Conservation (phyloP, 53 echinoderm and acorn worm species). For the Holothuria scabra region DNA sequence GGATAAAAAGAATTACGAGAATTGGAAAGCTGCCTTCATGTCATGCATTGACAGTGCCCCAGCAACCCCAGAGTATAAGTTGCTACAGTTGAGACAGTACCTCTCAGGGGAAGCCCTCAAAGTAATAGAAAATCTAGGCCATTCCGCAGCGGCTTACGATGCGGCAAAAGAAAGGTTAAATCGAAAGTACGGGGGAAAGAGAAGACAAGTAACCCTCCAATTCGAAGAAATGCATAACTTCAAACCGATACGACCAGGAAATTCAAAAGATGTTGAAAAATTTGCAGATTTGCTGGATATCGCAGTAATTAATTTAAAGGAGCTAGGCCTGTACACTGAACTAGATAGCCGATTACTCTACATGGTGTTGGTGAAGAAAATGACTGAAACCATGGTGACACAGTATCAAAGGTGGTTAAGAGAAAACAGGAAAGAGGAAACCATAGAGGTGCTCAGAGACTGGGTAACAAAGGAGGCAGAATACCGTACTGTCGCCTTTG, state of each 20-base stretch:
- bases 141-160: slow-evolving; percentile 46
- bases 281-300: slow-evolving; percentile 48
- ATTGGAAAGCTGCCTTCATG: slow-evolving; percentile 41
- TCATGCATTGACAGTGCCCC: slow-evolving; percentile 21
- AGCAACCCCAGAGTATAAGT: slow-evolving; percentile 22
- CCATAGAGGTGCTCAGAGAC: not conserved
- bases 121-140: slow-evolving; percentile 24
- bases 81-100: slow-evolving; percentile 28
- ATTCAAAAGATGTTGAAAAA: slow-evolving; percentile 25
- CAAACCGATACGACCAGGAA: slow-evolving; percentile 34
- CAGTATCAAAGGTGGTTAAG: slow-evolving; percentile 22
- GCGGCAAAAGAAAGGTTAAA: slow-evolving; percentile 46
- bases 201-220: slow-evolving; percentile 19
- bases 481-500: not conserved
- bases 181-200: slow-evolving; percentile 34
- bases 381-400: slow-evolving; percentile 33
- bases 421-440: not conserved
- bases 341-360: slow-evolving; percentile 26
- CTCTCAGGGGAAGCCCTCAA: slow-evolving; percentile 33
- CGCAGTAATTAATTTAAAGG: slow-evolving; percentile 45
- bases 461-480: slow-evolving; percentile 9
- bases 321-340: not conserved
- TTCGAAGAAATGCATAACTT: slow-evolving; percentile 36
- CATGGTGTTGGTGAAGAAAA: slow-evolving; percentile 15
- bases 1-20: slow-evolving; percentile 12